phyloP scores from a whole-genome alignment of 2,113 vertebrate species.

The Ageneiosus marmoratus region DNA sequence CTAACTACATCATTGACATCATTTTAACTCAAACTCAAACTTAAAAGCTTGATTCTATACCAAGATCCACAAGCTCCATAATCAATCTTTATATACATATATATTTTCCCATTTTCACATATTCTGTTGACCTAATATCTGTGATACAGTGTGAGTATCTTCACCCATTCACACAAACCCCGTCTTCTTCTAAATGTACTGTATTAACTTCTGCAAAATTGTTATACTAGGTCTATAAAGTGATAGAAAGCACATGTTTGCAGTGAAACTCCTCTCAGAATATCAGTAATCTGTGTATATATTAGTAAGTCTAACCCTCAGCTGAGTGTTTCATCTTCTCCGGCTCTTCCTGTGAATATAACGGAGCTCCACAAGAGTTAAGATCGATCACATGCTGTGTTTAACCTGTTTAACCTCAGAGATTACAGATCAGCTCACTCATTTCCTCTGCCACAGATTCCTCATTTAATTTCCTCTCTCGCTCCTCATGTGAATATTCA shows the following conservation, averaged over 20 bases:
- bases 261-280: neutral
- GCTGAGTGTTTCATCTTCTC: neutral
- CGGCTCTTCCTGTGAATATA: neutral
- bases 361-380: neutral
- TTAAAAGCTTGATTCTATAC: too few relatives aligned
- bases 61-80: too few relatives aligned
- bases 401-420: neutral
- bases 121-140: too few relatives aligned
- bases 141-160: too few relatives aligned
- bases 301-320: neutral
- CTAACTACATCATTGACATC: too few relatives aligned
- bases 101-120: too few relatives aligned
- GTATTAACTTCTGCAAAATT: too few relatives aligned
- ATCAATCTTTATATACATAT: too few relatives aligned
- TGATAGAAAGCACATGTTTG: neutral
- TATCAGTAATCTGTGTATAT: neutral
- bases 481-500: neutral
- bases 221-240: too few relatives aligned
- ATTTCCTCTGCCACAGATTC: neutral
- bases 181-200: too few relatives aligned
- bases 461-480: slow-evolving; percentile 1
- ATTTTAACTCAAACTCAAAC: too few relatives aligned
- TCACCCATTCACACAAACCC: too few relatives aligned
- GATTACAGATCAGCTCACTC: neutral
- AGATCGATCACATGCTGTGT: neutral